Percentiles rank a stretch among this genome's conserved stretches.
These are phyloP conservation scores for Ctenosaura bakeri DNA, from an alignment of 2,797 vertebrate genomes.

Conservation along the genomic window DNA sequence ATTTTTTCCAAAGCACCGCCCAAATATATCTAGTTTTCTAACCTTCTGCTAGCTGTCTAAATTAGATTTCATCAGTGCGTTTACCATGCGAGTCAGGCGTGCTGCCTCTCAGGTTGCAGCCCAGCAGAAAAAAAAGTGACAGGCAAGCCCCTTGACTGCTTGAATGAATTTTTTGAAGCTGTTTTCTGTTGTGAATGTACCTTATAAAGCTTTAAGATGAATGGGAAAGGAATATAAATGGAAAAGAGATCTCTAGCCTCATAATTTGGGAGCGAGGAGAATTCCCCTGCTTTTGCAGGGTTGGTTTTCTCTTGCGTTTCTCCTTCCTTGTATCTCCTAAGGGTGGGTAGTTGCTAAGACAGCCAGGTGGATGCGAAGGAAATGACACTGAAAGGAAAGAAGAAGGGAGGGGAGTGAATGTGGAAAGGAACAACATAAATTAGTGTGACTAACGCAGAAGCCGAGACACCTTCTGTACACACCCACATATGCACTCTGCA, in stretches of 20 bases:
- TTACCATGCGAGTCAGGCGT: not conserved
- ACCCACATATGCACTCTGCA: not conserved
- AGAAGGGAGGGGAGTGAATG: conserved; percentile 68
- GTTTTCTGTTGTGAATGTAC: not conserved
- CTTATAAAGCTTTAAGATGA: not conserved
- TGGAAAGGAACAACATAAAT: conserved; percentile 65
- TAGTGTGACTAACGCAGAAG: not conserved
- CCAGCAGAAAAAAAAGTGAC: not conserved
- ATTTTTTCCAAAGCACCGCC: not conserved
- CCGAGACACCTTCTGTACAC: not conserved
- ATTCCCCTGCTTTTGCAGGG: not conserved
- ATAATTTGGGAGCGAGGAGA: not conserved
- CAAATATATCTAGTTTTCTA: not conserved
- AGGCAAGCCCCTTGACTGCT: not conserved
- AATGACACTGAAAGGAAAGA: conserved; percentile 52
- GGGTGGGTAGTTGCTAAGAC: conserved; percentile 24
- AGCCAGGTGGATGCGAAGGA: conserved; percentile 26
- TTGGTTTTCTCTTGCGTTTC: not conserved
- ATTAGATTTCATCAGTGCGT: not conserved
- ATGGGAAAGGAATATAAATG: not conserved
- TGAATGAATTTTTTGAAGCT: not conserved
- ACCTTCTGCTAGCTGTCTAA: not conserved
- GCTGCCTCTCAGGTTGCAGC: not conserved
- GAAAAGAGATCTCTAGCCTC: not conserved
- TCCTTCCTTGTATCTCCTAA: not conserved